A percentile compares a stretch with the other conserved stretches of the same genome.
Conservation (phyloP, 1,140 invertebrate species). For the Ceratina australensis region DNA sequence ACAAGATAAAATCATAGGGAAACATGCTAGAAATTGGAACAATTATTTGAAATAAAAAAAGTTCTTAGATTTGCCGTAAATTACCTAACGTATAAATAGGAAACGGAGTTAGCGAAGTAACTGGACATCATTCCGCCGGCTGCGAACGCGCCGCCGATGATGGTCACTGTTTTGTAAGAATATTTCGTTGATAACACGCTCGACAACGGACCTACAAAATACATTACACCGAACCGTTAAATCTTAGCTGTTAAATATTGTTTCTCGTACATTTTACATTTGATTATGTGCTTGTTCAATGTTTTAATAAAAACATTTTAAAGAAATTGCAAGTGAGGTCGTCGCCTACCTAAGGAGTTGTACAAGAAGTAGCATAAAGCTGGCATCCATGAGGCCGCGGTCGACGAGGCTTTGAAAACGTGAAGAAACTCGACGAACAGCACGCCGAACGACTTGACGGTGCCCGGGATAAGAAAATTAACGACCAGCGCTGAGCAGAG, state of each 20-base stretch:
- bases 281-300: too few relatives aligned
- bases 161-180: slow-evolving; percentile 92
- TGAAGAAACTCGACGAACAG: slow-evolving; percentile 89
- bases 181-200: slow-evolving; percentile 92
- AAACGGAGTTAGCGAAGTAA: slow-evolving; percentile 88
- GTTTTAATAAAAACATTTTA: too few relatives aligned
- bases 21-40: too few relatives aligned
- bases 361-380: slow-evolving; percentile 91
- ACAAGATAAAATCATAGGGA: too few relatives aligned
- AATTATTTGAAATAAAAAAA: too few relatives aligned
- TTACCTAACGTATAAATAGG: slow-evolving; percentile 89
- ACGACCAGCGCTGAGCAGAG: slow-evolving; percentile 87
- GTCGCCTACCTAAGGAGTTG: slow-evolving; percentile 86
- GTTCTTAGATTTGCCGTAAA: too few relatives aligned
- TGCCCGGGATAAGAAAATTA: slow-evolving; percentile 89
- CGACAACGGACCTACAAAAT: slow-evolving; percentile 89
- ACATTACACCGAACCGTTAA: background rate
- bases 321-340: too few relatives aligned
- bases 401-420: slow-evolving; percentile 85
- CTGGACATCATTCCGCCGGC: slow-evolving; percentile 91
- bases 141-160: slow-evolving; percentile 90
- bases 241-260: too few relatives aligned
- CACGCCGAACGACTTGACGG: slow-evolving; percentile 91
- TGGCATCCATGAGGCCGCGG: slow-evolving; percentile 88
- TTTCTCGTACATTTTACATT: too few relatives aligned